Evolutionary conservation across 2,113 vertebrate species (phyloP).

Genomic region (Antechinus flavipes): DNA sequence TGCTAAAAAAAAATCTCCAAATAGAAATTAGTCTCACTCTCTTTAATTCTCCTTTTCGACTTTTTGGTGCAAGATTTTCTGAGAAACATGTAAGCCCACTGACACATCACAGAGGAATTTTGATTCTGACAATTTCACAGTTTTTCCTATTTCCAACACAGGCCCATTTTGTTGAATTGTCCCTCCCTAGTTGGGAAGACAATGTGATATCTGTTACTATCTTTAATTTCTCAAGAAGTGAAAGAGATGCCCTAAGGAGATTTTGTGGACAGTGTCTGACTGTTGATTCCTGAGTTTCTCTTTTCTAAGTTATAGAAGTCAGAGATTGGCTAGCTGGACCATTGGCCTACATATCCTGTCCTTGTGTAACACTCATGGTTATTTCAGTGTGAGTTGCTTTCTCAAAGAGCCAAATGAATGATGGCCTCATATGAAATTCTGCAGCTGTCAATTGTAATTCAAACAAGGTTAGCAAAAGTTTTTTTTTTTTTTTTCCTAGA

Average conservation of each 20-base stretch:
- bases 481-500: slow-evolving; percentile 21
- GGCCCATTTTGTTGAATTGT: slow-evolving; percentile 34
- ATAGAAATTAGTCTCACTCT: neutral
- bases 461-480: slow-evolving; percentile 26
- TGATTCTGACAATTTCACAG: neutral
- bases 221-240: slow-evolving; percentile 31
- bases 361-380: neutral
- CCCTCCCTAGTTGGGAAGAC: neutral
- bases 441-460: neutral
- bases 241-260: slow-evolving; percentile 25
- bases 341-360: neutral
- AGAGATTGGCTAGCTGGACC: neutral
- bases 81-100: neutral
- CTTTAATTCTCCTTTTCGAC: neutral
- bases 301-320: slow-evolving; percentile 11
- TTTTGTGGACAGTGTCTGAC: slow-evolving; percentile 33
- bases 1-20: neutral
- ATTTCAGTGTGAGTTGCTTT: neutral
- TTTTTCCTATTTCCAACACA: slow-evolving; percentile 52
- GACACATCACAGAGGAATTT: slow-evolving; percentile 19
- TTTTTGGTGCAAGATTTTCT: neutral
- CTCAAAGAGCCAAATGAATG: slow-evolving; percentile 47
- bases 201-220: slow-evolving; percentile 46
- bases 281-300: slow-evolving; percentile 38
- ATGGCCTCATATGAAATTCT: neutral